Evolutionary conservation across 37 sponge, comb jelly and placozoan genomes (phyloP).

Genomic region (Chondrosia reniformis): DNA sequence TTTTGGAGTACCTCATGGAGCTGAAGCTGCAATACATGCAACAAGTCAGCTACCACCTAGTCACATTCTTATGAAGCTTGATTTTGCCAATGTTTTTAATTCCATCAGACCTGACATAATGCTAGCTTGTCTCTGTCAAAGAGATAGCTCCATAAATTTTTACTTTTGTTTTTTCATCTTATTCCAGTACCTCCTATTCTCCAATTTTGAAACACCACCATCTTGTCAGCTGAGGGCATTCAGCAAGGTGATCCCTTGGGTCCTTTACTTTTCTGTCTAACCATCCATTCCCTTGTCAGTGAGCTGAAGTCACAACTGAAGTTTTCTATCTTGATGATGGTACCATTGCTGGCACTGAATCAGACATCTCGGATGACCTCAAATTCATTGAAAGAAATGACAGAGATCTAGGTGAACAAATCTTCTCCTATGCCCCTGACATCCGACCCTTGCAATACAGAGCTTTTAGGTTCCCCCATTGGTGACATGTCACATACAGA

Average conservation of each 20-base stretch:
- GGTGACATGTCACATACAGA: not conserved
- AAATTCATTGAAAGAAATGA: not conserved
- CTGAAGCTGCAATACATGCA: conserved; percentile 6
- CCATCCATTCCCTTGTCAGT: not conserved
- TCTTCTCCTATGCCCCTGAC: not conserved
- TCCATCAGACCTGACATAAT: conserved; percentile 1
- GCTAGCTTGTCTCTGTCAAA: not conserved
- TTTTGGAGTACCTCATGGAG: not conserved
- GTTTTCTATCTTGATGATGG: conserved; percentile 21
- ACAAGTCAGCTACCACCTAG: not conserved
- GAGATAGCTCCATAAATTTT: conserved; percentile 5
- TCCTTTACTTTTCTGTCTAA: conserved; percentile 1
- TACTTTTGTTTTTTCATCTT: not conserved
- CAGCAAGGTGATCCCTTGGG: conserved; percentile 19
- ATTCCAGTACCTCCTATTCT: not conserved
- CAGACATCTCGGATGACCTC: not conserved
- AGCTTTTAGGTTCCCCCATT: not conserved
- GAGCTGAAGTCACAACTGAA: not conserved
- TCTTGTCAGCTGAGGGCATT: not conserved
- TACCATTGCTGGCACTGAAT: not conserved
- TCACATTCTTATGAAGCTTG: not conserved
- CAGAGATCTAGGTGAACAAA: not conserved
- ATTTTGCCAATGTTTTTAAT: conserved; percentile 20
- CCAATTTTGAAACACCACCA: not conserved
- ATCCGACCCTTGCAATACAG: not conserved